phyloP scores from a whole-genome alignment of 2,888 invertebrate species.

The Blastobasis lacticolella region DNA sequence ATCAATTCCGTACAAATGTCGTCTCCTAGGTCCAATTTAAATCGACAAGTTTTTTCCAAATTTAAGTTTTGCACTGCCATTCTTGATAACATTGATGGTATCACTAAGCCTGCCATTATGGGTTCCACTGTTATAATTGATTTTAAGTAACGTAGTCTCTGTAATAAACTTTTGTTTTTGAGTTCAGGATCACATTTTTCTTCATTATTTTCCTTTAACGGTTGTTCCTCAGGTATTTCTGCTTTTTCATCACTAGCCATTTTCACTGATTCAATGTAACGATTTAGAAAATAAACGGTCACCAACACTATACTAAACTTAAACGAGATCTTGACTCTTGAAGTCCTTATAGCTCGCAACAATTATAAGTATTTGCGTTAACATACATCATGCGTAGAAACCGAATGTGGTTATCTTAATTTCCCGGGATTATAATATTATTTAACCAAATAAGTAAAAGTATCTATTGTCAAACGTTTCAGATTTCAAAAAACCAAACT shows the following conservation, averaged over 20 bases:
- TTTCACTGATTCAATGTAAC: conserved; percentile 1
- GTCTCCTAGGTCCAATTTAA: conserved; percentile 43
- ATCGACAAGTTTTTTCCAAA: conserved; percentile 57
- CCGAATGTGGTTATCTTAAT: no score
- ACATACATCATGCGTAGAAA: no score
- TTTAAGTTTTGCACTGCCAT: conserved; percentile 75
- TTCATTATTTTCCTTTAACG: conserved; percentile 29
- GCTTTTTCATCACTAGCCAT: conserved; percentile 33
- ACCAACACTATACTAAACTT: no score
- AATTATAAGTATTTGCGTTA: no score
- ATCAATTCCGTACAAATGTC: conserved; percentile 51
- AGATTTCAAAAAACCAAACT: no score
- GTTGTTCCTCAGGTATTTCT: conserved; percentile 35
- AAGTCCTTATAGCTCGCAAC: no score
- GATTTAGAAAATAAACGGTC: no score
- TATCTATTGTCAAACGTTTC: no score
- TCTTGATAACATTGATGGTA: conserved; percentile 77
- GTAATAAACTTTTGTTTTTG: conserved; percentile 57
- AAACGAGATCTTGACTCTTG: no score
- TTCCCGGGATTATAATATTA: no score
- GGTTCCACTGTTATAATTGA: conserved; percentile 81
- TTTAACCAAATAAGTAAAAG: no score
- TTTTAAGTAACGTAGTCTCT: conserved; percentile 69
- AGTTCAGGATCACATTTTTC: conserved; percentile 12
- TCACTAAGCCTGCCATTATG: conserved; percentile 79